Evolutionary conservation across 1,140 invertebrate species (phyloP).

Genomic region (Nixonia krombeini): DNA sequence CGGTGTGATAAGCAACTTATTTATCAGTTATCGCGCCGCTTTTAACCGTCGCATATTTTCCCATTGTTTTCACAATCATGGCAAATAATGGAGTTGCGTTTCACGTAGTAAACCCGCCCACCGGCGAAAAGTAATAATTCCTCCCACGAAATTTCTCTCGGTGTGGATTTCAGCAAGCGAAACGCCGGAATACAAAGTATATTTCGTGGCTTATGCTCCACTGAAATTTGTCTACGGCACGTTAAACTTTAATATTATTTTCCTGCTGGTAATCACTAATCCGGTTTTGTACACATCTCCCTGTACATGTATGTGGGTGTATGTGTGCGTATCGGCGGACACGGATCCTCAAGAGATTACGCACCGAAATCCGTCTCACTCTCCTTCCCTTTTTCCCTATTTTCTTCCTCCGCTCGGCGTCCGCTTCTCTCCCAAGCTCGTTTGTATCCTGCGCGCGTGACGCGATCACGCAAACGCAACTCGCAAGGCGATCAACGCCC

Average conservation of each 20-base stretch:
- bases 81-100: too few relatives aligned
- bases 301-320: neutral
- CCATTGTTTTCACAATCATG: too few relatives aligned
- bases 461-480: slow-evolving; percentile 24
- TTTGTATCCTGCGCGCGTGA: slow-evolving; percentile 19
- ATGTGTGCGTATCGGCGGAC: neutral
- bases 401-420: slow-evolving; percentile 4
- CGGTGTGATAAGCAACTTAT: too few relatives aligned
- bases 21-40: too few relatives aligned
- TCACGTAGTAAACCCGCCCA: too few relatives aligned
- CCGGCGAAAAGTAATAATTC: too few relatives aligned
- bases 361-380: neutral
- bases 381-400: slow-evolving; percentile 2
- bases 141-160: too few relatives aligned
- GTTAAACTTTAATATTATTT: slow-evolving; percentile 4
- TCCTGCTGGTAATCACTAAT: neutral
- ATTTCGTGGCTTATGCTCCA: neutral
- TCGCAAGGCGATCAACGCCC: slow-evolving; percentile 14
- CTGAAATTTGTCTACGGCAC: neutral
- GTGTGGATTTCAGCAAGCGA: too few relatives aligned
- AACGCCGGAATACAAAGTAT: neutral
- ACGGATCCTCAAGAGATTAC: neutral
- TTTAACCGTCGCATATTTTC: too few relatives aligned
- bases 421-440: slow-evolving; percentile 4
- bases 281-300: too few relatives aligned